These are phyloP conservation scores for Motacilla alba DNA, from an alignment of 2,113 vertebrate species.

Conservation along the genomic window DNA sequence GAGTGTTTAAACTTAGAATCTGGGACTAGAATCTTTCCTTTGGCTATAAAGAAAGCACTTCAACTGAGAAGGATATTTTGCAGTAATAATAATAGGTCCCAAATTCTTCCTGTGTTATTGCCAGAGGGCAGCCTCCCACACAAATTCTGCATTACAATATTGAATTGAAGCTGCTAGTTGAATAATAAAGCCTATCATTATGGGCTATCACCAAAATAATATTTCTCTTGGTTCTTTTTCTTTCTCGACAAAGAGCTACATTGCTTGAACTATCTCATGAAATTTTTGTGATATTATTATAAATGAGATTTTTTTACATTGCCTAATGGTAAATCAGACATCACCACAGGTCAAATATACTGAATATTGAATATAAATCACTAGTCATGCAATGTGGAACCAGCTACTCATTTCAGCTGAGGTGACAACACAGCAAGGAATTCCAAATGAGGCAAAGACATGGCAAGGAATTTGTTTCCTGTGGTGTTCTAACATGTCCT, in stretches of 20 bases:
- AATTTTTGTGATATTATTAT: neutral
- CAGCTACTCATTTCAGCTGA: conserved; percentile 3
- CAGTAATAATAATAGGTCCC: neutral
- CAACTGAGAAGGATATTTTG: neutral
- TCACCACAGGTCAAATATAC: neutral
- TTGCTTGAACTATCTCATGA: neutral
- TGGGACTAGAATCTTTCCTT: neutral
- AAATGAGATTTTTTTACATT: neutral
- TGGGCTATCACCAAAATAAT: neutral
- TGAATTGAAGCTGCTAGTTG: neutral
- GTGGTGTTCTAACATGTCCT: neutral
- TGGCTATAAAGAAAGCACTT: neutral
- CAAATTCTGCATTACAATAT: neutral
- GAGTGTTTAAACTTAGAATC: neutral
- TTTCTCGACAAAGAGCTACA: rapidly evolving
- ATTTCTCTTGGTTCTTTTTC: neutral
- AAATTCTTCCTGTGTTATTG: neutral
- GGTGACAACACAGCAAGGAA: neutral
- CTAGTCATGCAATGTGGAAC: neutral
- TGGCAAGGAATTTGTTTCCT: neutral
- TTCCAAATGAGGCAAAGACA: neutral
- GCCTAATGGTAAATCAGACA: neutral
- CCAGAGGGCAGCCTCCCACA: neutral
- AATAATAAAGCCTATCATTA: neutral
- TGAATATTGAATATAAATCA: neutral